Conservation (phyloP, 2,113 vertebrate species). For the Lampris incognitus region DNA sequence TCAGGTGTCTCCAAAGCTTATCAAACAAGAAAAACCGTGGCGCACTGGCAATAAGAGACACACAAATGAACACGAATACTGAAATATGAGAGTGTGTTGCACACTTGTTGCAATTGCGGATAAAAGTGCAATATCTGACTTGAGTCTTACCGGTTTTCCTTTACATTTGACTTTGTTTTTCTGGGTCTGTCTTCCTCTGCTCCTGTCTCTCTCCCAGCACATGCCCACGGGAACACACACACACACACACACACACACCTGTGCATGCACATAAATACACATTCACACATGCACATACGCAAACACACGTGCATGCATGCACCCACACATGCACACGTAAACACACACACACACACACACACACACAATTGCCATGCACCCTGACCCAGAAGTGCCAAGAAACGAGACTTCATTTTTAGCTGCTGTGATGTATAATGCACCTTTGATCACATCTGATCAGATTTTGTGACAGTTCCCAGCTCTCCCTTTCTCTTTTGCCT, state of each 20-base stretch:
- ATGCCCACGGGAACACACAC: neutral
- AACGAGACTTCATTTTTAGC: conserved; percentile 54
- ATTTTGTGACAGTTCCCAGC: conserved; percentile 56
- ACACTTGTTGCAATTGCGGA: conserved; percentile 11
- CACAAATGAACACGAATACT: conserved; percentile 40
- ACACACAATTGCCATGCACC: conserved; percentile 41
- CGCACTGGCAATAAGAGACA: conserved; percentile 16
- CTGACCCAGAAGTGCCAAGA: conserved; percentile 67
- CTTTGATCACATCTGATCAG: conserved; percentile 67
- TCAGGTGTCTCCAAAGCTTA: conserved; percentile 67
- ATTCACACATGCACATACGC: neutral
- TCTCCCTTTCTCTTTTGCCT: conserved; percentile 41
- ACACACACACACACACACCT: neutral
- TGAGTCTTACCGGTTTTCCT: conserved; percentile 35
- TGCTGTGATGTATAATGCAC: conserved; percentile 57
- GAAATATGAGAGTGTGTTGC: conserved; percentile 17
- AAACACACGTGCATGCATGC: neutral
- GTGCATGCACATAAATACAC: neutral
- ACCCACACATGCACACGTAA: conserved; percentile 1
- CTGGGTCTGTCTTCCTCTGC: neutral
- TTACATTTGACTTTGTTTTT: neutral
- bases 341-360: conserved; percentile 26
- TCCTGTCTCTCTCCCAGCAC: neutral
- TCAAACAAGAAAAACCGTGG: conserved; percentile 50
- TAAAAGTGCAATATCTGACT: conserved; percentile 21